Evolutionary conservation across 2,113 vertebrate genomes (phyloP).

Genomic region (Hucho hucho): DNA sequence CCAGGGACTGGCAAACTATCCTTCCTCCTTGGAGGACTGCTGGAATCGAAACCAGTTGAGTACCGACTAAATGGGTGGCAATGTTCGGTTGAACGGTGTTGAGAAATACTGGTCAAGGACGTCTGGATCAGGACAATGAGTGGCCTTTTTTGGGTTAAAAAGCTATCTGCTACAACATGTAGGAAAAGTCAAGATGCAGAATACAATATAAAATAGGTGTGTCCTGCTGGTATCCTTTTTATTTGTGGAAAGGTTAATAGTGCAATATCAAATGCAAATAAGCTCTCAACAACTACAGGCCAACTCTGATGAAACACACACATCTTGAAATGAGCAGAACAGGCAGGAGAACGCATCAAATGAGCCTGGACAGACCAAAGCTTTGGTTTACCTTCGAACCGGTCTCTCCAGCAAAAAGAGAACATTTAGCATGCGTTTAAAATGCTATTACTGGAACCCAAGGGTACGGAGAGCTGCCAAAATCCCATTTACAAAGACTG

Average conservation of each 20-base stretch:
- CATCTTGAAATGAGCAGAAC: slow-evolving; percentile 12
- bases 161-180: too few species aligned
- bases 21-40: not conserved
- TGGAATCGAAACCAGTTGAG: too few species aligned
- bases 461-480: slow-evolving; percentile 29
- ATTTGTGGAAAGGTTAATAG: too few species aligned
- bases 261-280: too few species aligned
- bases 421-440: slow-evolving; percentile 52
- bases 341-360: slow-evolving; percentile 6
- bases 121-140: too few species aligned
- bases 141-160: too few species aligned
- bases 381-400: slow-evolving; percentile 27
- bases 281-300: not conserved
- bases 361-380: slow-evolving; percentile 1
- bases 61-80: not conserved
- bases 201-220: too few species aligned
- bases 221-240: too few species aligned
- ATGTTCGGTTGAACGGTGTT: too few species aligned
- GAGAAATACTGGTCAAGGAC: too few species aligned
- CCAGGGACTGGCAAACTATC: not conserved
- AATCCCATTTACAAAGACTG: slow-evolving; percentile 28
- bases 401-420: slow-evolving; percentile 26
- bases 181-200: too few species aligned
- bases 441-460: slow-evolving; percentile 54
- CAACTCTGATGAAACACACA: not conserved